Percentiles rank a stretch among this genome's conserved stretches.
Evolutionary conservation across 1,140 invertebrate species (phyloP).

Genomic region (Heterodera carotae): DNA sequence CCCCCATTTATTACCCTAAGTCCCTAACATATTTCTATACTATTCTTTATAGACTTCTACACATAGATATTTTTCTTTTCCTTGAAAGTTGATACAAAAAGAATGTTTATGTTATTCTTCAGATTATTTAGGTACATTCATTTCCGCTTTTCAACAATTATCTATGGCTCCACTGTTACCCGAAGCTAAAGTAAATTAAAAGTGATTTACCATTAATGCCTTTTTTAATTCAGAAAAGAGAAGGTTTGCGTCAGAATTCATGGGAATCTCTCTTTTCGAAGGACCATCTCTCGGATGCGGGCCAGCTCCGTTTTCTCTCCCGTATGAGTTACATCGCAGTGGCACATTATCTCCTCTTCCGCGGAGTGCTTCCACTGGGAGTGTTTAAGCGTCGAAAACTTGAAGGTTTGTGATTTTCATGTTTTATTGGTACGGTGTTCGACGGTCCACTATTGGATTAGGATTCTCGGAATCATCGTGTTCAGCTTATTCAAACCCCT

Average conservation of each 20-base stretch:
- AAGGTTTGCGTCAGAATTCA: background rate
- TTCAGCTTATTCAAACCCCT: too few species aligned
- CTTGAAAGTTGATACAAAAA: too few species aligned
- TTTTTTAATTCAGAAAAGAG: background rate
- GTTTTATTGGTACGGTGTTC: too few species aligned
- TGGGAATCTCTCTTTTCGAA: conserved; percentile 31
- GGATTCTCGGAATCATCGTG: too few species aligned
- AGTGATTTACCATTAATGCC: background rate
- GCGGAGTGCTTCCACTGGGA: conserved; percentile 29
- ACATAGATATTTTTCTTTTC: too few species aligned
- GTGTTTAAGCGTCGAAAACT: conserved; percentile 31
- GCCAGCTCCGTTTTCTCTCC: conserved; percentile 35
- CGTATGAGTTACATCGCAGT: conserved; percentile 39
- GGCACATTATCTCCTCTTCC: conserved; percentile 42
- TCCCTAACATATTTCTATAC: too few species aligned
- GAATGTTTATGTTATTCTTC: too few species aligned
- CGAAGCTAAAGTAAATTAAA: background rate
- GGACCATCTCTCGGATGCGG: conserved; percentile 1
- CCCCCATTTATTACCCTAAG: too few species aligned
- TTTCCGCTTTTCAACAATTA: too few species aligned
- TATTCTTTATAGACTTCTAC: too few species aligned
- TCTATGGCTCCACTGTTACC: background rate
- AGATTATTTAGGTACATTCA: too few species aligned
- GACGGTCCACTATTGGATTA: too few species aligned
- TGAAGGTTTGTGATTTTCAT: background rate